A percentile compares a stretch with the other conserved stretches of the same genome.
Conservation (phyloP, 2,888 invertebrate species). For the Lithophane semibrunnea region DNA sequence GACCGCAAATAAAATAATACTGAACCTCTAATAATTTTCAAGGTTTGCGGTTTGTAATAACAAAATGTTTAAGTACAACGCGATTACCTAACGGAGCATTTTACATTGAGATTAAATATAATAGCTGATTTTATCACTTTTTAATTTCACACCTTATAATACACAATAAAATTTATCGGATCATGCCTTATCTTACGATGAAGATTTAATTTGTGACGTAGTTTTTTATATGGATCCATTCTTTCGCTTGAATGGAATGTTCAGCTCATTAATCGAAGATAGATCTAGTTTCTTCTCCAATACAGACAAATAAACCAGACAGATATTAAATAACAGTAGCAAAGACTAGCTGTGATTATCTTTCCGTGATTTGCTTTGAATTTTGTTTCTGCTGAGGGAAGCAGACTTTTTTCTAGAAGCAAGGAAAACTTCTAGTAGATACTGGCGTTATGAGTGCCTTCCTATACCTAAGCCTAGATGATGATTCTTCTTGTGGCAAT, state of each 20-base stretch:
- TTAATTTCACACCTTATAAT: conserved; percentile 24
- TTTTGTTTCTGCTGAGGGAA: not conserved
- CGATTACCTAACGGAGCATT: conserved; percentile 57
- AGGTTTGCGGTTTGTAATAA: conserved; percentile 70
- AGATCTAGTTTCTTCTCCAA: not conserved
- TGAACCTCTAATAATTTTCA: conserved; percentile 71
- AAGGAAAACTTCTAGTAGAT: not conserved
- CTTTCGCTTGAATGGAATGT: not conserved
- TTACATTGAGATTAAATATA: conserved; percentile 22
- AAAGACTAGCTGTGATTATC: not conserved
- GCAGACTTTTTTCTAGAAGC: not conserved
- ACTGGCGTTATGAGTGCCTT: no score
- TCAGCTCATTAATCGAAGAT: not conserved
- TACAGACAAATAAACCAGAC: not conserved
- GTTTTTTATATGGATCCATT: not conserved
- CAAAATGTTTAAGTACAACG: conserved; percentile 62
- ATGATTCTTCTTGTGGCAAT: not conserved
- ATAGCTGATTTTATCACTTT: conserved; percentile 14
- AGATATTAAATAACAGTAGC: not conserved
- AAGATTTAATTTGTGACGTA: conserved; percentile 20
- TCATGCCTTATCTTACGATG: conserved; percentile 26
- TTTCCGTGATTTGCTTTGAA: conserved; percentile 2
- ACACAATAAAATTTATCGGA: conserved; percentile 18
- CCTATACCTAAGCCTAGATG: not conserved
- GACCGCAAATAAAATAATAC: conserved; percentile 80